Evolutionary conservation across 2,113 vertebrate species (phyloP).

Genomic region (Chaetodon auriga): DNA sequence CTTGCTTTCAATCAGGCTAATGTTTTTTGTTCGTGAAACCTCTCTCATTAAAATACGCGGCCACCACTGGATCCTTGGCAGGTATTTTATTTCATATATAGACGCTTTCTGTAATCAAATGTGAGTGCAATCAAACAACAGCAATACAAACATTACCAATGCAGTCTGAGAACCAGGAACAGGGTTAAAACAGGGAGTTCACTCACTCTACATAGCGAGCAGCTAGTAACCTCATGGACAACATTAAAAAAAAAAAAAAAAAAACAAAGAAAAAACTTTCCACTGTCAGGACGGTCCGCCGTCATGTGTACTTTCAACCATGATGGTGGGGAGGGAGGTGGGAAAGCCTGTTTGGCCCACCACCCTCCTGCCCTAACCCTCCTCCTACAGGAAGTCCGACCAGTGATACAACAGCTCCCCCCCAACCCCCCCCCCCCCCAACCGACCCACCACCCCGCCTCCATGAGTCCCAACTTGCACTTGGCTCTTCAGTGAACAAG

Average conservation of each 20-base stretch:
- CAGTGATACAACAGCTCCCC: conserved; percentile 65
- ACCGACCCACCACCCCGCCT: conserved; percentile 12
- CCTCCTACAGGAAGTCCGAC: conserved; percentile 63
- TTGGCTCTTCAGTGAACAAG: conserved; percentile 61
- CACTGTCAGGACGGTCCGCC: conserved; percentile 63
- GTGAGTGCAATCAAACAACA: conserved; percentile 94
- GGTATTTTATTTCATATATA: conserved; percentile 87
- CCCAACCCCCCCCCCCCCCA: not conserved
- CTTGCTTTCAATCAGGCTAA: too few species aligned
- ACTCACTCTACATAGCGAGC: conserved; percentile 81
- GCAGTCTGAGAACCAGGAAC: conserved; percentile 83
- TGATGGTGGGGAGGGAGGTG: conserved; percentile 39
- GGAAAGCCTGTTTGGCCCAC: conserved; percentile 10
- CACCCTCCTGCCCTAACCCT: conserved; percentile 14
- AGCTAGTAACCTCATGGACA: conserved; percentile 80
- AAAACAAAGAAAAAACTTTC: conserved; percentile 24
- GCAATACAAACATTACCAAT: conserved; percentile 89
- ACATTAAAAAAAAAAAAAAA: conserved; percentile 64
- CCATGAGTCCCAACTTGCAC: conserved; percentile 63
- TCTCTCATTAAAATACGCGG: conserved; percentile 51
- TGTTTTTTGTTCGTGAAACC: not conserved
- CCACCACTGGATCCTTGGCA: conserved; percentile 76
- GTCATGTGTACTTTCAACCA: conserved; percentile 55
- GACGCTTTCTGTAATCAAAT: conserved; percentile 86
- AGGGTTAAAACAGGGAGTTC: conserved; percentile 78